Conservation (phyloP, 2,113 vertebrate species). For the Zeus faber region DNA sequence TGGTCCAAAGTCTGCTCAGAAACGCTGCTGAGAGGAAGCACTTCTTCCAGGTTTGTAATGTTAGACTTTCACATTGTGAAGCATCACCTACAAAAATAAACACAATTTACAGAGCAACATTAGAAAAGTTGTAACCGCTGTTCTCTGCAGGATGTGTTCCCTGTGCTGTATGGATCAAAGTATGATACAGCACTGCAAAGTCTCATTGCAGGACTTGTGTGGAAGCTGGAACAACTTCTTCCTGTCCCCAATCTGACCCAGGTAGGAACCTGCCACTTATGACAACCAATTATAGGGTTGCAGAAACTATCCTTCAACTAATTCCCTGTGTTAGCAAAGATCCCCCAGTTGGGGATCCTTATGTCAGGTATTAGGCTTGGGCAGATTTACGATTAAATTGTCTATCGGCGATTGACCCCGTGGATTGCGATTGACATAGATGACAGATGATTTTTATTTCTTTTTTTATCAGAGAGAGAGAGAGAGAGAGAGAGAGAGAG, state of each 20-base stretch:
- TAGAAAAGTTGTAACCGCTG: not conserved
- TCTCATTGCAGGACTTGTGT: slow-evolving; percentile 62
- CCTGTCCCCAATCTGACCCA: slow-evolving; percentile 68
- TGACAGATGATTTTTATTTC: too few relatives aligned
- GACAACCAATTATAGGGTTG: too few relatives aligned
- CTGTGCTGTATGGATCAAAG: slow-evolving; percentile 63
- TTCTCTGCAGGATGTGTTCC: slow-evolving; percentile 63
- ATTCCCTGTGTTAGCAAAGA: too few relatives aligned
- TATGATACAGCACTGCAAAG: slow-evolving; percentile 66
- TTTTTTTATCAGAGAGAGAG: too few relatives aligned
- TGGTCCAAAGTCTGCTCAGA: slow-evolving; percentile 66
- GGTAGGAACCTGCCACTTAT: slow-evolving; percentile 32
- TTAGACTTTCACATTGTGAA: not conserved
- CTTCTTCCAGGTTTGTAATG: slow-evolving; percentile 59
- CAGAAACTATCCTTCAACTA: too few relatives aligned
- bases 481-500: too few relatives aligned
- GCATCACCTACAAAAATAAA: not conserved
- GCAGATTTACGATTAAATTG: too few relatives aligned
- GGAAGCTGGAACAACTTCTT: slow-evolving; percentile 68
- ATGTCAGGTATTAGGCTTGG: too few relatives aligned
- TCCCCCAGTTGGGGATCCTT: too few relatives aligned
- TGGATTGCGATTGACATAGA: too few relatives aligned
- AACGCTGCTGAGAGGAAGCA: slow-evolving; percentile 49
- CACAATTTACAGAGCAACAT: not conserved
- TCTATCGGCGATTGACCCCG: too few relatives aligned